Base-by-base conservation (phyloP, 2,797 vertebrate species). In the Pseudochromis fuscus region DNA sequence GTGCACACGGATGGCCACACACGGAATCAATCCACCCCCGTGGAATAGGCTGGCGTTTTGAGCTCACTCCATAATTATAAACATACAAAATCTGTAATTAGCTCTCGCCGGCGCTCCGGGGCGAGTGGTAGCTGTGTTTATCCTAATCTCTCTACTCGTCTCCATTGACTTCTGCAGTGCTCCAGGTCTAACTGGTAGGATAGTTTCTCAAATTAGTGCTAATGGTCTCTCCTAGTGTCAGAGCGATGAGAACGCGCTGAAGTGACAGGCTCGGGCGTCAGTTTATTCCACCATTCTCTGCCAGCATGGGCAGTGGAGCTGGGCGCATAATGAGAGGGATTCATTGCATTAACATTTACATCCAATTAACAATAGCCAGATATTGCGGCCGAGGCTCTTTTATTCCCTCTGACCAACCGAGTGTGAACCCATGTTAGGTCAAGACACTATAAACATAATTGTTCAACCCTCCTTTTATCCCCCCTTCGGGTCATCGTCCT, bases 31-130 rank as follows among this genome's bases (percentile, higher is more conserved):
- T 92, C 88, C 88, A 79, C 63, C 88, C 87, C 79, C 73, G 19
- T 72, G 82, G 83, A 90, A 89, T 64, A 86, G 80, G 77, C 78
- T 52, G 79, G 86, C 65, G 87, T 87, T 88, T 89, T 81, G 59
- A 87, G 81, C 89, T 88, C 76, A 71, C 85, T 80, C 71, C 74
- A 80, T 93, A 90, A 92, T 92, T 90, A 88, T 87, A 87, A 92
- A 91, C 87, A 88, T 82, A 90, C 73, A 87, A 91, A 91, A 91
- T 90, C 82, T 87, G 89, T 93, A 93, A 94, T 94, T 92, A 92
- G 86, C 81, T 90, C 76, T 77, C 67, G 78, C 21, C 73, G 67
- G 65, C 73, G 83, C 91, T 87, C 19, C 46, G 8, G 91, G 90
- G 87, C 61, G 79, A 87, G 67, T 78, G 59, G 83, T 81, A 71